Evolutionary conservation across 30 jellyfish, hydroid and myxozoan species (phyloP).

Genomic region (Aurelia aurita): DNA sequence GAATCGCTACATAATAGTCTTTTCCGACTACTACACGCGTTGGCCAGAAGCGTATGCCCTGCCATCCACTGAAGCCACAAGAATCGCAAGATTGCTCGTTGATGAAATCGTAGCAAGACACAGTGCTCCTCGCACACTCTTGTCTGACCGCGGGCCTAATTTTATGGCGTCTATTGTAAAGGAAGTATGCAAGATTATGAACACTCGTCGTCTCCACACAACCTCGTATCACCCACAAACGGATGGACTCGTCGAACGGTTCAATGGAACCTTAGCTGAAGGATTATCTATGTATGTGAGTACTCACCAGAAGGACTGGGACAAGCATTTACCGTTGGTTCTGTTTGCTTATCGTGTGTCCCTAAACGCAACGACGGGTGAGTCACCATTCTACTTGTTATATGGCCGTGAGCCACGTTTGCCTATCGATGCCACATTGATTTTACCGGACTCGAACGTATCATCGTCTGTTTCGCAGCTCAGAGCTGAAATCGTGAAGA

Average conservation of each 20-base stretch:
- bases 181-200: slow-evolving; percentile 26
- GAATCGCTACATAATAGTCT: slow-evolving; percentile 31
- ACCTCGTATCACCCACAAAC: slow-evolving; percentile 42
- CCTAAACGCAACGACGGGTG: slow-evolving; percentile 44
- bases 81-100: slow-evolving; percentile 26
- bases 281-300: slow-evolving; percentile 51
- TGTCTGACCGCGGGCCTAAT: slow-evolving; percentile 38
- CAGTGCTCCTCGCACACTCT: slow-evolving; percentile 1
- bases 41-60: slow-evolving; percentile 35
- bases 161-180: slow-evolving; percentile 30
- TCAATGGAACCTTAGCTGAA: neutral
- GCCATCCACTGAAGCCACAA: slow-evolving; percentile 3
- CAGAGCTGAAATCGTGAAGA: slow-evolving; percentile 30
- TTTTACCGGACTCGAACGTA: slow-evolving; percentile 14
- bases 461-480: slow-evolving; percentile 36
- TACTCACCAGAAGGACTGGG: slow-evolving; percentile 61
- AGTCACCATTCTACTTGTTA: slow-evolving; percentile 52
- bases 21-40: too few species aligned
- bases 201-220: slow-evolving; percentile 10
- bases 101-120: slow-evolving; percentile 10
- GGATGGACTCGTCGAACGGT: slow-evolving; percentile 19
- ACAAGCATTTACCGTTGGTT: slow-evolving; percentile 30
- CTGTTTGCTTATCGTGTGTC: slow-evolving; percentile 59
- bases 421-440: slow-evolving; percentile 32
- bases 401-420: slow-evolving; percentile 52